Evolutionary conservation across 2,797 vertebrate species (phyloP).

Genomic region (Chelonia mydas): DNA sequence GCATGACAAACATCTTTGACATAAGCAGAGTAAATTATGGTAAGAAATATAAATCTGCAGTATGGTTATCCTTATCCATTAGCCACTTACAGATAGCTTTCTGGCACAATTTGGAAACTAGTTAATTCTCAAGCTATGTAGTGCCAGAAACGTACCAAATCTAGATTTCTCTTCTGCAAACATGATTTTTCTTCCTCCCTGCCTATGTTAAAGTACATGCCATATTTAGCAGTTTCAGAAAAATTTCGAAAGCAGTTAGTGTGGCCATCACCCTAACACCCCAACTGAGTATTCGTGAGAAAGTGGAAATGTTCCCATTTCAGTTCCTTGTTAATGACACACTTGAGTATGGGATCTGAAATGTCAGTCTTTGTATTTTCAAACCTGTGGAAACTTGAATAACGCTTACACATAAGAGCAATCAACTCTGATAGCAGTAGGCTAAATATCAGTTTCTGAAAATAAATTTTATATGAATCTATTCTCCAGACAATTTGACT

Average conservation of each 20-base stretch:
- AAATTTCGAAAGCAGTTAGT: constrained; percentile 66
- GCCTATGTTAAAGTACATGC: constrained; percentile 40
- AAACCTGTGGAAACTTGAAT: constrained; percentile 77
- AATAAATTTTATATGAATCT: constrained; percentile 81
- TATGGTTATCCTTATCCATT: constrained; percentile 63
- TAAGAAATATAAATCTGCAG: background rate
- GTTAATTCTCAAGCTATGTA: constrained; percentile 39
- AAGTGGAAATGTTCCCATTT: constrained; percentile 75
- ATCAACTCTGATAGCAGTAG: constrained; percentile 75
- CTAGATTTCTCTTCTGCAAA: constrained; percentile 27
- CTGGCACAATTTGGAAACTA: constrained; percentile 54
- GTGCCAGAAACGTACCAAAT: constrained; percentile 36
- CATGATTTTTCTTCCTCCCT: constrained; percentile 47
- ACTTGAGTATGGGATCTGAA: constrained; percentile 71
- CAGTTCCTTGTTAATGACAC: constrained; percentile 78
- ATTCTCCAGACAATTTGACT: constrained; percentile 82
- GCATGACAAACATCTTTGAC: constrained; percentile 74
- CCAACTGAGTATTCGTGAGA: constrained; percentile 66
- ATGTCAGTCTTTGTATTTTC: constrained; percentile 79
- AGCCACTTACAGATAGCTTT: constrained; percentile 64
- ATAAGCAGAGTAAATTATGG: constrained; percentile 70
- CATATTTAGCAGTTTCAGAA: constrained; percentile 68
- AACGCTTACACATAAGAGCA: constrained; percentile 77
- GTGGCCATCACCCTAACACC: constrained; percentile 60
- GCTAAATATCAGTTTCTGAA: constrained; percentile 79